A percentile compares a stretch with the other conserved stretches of the same genome.
Evolutionary conservation across 1,140 invertebrate genomes (phyloP).

Genomic region (Sarcophaga bullata): DNA sequence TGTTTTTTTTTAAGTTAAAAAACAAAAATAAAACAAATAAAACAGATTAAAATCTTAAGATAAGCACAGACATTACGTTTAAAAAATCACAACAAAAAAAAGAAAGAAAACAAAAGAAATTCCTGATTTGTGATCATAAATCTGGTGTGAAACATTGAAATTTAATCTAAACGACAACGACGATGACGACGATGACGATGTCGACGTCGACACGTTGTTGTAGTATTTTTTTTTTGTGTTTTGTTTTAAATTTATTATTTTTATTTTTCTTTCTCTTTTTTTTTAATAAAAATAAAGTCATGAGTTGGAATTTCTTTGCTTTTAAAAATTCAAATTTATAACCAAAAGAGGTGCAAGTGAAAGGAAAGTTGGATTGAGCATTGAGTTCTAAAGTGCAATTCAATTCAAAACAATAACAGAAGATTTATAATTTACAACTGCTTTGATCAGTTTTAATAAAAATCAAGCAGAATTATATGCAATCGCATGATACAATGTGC

Average conservation of each 20-base stretch:
- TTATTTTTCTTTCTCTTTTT: background rate
- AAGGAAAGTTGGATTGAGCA: too few species aligned
- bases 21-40: constrained; percentile 69
- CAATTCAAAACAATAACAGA: too few species aligned
- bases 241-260: constrained; percentile 8
- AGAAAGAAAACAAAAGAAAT: constrained; percentile 10
- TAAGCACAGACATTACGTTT: background rate
- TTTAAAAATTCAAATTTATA: too few species aligned
- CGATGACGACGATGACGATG: constrained; percentile 14
- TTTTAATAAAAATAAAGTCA: background rate
- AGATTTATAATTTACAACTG: too few species aligned
- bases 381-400: too few species aligned
- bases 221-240: background rate
- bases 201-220: background rate
- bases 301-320: too few species aligned
- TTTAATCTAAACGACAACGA: constrained; percentile 71
- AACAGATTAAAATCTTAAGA: background rate
- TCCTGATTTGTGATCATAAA: constrained; percentile 28
- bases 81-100: background rate
- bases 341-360: too few species aligned
- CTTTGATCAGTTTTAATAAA: too few species aligned
- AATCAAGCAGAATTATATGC: too few species aligned
- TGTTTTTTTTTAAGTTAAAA: constrained; percentile 68
- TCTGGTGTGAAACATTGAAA: constrained; percentile 37
- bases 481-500: too few species aligned